Conservation (phyloP, 2,888 invertebrate genomes). For the Strigamia transsilvanica region DNA sequence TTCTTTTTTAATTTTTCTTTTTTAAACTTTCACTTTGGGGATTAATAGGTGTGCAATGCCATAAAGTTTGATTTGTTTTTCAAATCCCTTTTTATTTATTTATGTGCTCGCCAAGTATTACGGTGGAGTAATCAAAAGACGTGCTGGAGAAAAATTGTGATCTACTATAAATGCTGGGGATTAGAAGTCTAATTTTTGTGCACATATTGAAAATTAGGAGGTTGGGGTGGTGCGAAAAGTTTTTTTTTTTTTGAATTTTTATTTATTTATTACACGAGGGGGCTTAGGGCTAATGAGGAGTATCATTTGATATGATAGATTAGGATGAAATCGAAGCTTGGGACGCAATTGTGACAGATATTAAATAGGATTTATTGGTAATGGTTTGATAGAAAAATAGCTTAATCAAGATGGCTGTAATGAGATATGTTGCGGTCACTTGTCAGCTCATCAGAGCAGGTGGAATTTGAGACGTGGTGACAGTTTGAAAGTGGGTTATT, state of each 20-base stretch:
- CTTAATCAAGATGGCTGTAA: neutral
- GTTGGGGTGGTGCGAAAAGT: neutral
- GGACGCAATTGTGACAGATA: neutral
- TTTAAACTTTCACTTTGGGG: neutral
- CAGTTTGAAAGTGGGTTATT: neutral
- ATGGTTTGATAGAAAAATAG: neutral
- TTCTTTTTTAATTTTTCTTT: neutral
- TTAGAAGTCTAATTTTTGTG: neutral
- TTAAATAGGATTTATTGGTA: neutral
- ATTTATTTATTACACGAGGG: neutral
- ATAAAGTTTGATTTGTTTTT: constrained; percentile 41
- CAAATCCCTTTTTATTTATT: constrained; percentile 23
- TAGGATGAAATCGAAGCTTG: neutral
- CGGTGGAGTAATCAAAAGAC: constrained; percentile 19
- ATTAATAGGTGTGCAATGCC: constrained; percentile 27
- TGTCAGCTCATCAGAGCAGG: neutral
- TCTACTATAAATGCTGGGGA: constrained; percentile 1
- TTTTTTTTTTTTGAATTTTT: neutral
- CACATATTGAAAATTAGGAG: too few relatives aligned
- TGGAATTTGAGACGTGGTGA: neutral
- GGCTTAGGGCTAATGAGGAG: neutral
- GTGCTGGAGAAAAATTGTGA: neutral
- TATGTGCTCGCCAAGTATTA: constrained; percentile 3
- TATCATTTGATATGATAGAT: neutral
- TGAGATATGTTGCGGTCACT: constrained; percentile 14